Evolutionary conservation across 2,797 vertebrate species (phyloP).

Genomic region (Tachyglossus aculeatus): DNA sequence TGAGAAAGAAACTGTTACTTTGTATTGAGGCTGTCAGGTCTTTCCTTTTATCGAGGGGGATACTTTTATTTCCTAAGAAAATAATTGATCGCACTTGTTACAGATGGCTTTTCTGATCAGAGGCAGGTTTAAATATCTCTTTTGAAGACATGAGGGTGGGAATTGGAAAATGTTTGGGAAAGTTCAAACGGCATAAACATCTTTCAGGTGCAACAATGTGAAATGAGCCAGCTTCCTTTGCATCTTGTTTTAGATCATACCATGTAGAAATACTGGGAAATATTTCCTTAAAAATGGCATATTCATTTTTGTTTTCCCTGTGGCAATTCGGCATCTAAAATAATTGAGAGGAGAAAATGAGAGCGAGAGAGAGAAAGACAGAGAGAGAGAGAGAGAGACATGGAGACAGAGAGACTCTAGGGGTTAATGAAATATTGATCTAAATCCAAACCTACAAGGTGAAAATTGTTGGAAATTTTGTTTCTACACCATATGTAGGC

Average conservation of each 20-base stretch:
- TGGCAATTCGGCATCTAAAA: background rate
- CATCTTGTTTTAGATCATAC: too few relatives aligned
- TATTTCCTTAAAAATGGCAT: background rate
- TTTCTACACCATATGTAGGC: too few relatives aligned
- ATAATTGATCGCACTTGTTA: slow-evolving; percentile 2
- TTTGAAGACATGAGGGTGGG: background rate
- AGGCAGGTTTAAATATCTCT: slow-evolving; percentile 6
- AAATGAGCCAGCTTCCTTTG: slow-evolving; percentile 14
- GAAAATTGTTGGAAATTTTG: too few relatives aligned
- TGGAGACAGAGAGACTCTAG: too few relatives aligned
- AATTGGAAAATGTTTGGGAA: background rate
- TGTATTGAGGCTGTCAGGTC: background rate
- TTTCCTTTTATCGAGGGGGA: background rate
- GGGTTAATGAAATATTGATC: too few relatives aligned
- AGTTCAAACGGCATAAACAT: background rate
- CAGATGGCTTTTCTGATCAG: background rate
- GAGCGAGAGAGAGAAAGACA: too few relatives aligned
- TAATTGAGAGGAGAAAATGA: background rate
- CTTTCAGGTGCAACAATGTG: background rate
- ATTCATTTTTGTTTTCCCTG: background rate
- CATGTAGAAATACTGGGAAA: too few relatives aligned
- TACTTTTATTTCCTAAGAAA: background rate
- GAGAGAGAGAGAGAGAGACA: too few relatives aligned
- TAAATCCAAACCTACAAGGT: too few relatives aligned
- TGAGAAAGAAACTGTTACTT: background rate